Percentiles rank a stretch among this genome's conserved stretches.
Conservation (phyloP, 2,888 invertebrate genomes). For the Pantelozetes paolii region DNA sequence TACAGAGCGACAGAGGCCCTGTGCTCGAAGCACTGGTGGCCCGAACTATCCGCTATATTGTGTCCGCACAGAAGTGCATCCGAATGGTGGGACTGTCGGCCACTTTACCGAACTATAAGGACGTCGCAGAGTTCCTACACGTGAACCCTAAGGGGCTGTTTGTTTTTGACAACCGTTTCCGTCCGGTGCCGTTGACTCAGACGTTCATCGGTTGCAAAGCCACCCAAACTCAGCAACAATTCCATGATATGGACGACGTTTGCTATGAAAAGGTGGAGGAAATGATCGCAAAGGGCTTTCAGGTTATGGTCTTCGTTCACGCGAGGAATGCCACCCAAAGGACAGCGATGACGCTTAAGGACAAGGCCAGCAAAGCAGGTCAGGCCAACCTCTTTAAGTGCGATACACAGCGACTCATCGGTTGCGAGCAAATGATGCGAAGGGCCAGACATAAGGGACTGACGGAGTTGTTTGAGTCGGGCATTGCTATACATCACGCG, state of each 20-base stretch:
- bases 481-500: constrained; percentile 93
- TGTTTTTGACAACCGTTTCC: constrained; percentile 86
- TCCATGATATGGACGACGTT: constrained; percentile 78
- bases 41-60: constrained; percentile 77
- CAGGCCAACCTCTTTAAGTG: constrained; percentile 57
- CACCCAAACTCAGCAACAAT: constrained; percentile 59
- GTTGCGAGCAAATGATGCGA: constrained; percentile 54
- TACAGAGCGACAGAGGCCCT: constrained; percentile 95
- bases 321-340: constrained; percentile 91
- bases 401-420: constrained; percentile 5
- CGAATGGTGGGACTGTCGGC: constrained; percentile 95
- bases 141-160: constrained; percentile 92
- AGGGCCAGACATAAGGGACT: constrained; percentile 75
- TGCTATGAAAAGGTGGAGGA: constrained; percentile 87
- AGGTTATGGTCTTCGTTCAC: constrained; percentile 97
- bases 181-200: constrained; percentile 90
- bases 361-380: constrained; percentile 71
- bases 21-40: constrained; percentile 97
- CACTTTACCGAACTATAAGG: constrained; percentile 93
- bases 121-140: constrained; percentile 86
- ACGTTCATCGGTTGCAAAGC: constrained; percentile 83
- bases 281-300: constrained; percentile 82
- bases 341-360: constrained; percentile 77
- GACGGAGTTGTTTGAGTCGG: constrained; percentile 74
- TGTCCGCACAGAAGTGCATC: constrained; percentile 63